phyloP scores from a whole-genome alignment of 2,888 invertebrate species.

The Auanema sp. region DNA sequence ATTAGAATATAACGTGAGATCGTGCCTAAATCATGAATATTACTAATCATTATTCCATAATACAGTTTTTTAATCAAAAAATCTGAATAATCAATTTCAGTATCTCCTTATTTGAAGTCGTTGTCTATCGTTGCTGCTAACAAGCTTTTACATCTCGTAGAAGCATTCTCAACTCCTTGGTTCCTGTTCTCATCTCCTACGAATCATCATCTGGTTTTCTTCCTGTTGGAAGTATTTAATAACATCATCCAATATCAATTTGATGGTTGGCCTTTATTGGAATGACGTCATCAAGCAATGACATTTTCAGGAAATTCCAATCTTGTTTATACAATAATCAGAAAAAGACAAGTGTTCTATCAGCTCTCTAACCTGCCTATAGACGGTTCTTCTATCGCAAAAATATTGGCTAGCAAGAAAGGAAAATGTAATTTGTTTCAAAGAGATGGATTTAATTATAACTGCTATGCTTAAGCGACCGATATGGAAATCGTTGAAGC shows the following conservation, averaged over 20 bases:
- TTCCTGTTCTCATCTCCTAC: slow-evolving; percentile 93
- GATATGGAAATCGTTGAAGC: slow-evolving; percentile 49
- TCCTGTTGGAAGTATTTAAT: slow-evolving; percentile 96
- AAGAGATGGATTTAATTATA: too few species aligned
- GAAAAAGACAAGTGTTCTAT: slow-evolving; percentile 97
- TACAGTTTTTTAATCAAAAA: too few species aligned
- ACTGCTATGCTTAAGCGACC: slow-evolving; percentile 8
- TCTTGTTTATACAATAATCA: slow-evolving; percentile 95
- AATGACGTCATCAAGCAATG: not conserved
- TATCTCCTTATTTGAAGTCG: slow-evolving; percentile 97
- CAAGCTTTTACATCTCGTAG: slow-evolving; percentile 85
- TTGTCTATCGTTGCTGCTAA: slow-evolving; percentile 98
- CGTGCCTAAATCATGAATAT: not conserved
- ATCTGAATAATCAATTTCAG: slow-evolving; percentile 68
- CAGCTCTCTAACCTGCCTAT: slow-evolving; percentile 93
- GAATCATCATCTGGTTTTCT: slow-evolving; percentile 97
- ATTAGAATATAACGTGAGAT: not conserved
- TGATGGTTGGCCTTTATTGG: slow-evolving; percentile 73
- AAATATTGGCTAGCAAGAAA: slow-evolving; percentile 70
- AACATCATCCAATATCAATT: slow-evolving; percentile 99
- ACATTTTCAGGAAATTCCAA: slow-evolving; percentile 84
- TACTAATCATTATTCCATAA: too few species aligned
- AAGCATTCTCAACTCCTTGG: slow-evolving; percentile 91
- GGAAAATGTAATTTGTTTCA: slow-evolving; percentile 47
- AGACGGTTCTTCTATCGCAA: slow-evolving; percentile 85